Base-by-base conservation (phyloP, 2,113 vertebrate genomes). In the Leuciscus idus region DNA sequence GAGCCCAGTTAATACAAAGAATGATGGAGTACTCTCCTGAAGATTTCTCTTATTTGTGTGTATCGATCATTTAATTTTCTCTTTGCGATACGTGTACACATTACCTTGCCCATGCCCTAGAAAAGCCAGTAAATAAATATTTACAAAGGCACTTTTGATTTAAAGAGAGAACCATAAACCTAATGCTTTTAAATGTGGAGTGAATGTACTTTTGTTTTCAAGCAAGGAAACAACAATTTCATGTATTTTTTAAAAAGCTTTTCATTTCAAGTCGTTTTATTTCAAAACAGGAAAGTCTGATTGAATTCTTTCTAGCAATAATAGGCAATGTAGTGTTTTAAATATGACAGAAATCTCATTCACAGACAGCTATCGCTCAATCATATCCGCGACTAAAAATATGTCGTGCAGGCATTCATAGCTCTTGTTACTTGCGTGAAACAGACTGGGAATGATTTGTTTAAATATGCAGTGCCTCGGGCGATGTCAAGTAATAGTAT, bases 401-500 rank as follows among this genome's bases (percentile, higher is more conserved):
- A 92, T 89, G 86, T 91, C 88, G 89, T 92, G 87, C 79, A 90
- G 89, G 88, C 91, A 91, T 91, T 92, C 87, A 85, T 90, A 78
- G 84, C 75, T 59, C 48, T 28, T 89, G 77, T 70, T 85, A 85
- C 85, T 89, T 91, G 72, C 91, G 87, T 88, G 52, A 88, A 90
- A 93, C 89, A 90, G 91, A 89, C 88, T 85, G 77, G 78, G 85
- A 90, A 90, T 87, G 91, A 92, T 92, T 94, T 91, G 91, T 91
- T 93, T 93, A 90, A 94, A 93, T 94, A 94, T 93, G 91, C 91
- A 87, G 62, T 23, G 94, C 92, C 92, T 50, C 73, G 89, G 92
- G 94, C 93, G 84, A 91, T 92, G 94, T 94, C 93, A 93, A 94
- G 94, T 93, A 93, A 91, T 90, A 92, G 89, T 90, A 86, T 87